phyloP scores from a whole-genome alignment of 2,113 vertebrate genomes.

The Chaetops frenatus region DNA sequence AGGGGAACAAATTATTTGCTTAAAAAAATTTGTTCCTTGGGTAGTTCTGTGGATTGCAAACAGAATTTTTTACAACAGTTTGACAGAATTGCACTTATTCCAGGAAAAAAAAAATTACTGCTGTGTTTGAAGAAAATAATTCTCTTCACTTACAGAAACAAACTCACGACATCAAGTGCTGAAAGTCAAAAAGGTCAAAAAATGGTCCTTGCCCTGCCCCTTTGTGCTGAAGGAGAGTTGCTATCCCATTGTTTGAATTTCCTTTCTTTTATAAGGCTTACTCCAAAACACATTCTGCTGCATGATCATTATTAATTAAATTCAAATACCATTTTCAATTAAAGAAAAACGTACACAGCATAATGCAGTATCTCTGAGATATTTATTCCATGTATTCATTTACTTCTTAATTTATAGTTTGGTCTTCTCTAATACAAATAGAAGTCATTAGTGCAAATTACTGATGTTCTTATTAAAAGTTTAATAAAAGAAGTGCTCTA shows the following conservation, averaged over 20 bases:
- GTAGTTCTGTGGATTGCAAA: not conserved
- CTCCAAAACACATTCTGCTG: not conserved
- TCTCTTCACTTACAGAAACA: not conserved
- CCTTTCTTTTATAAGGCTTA: not conserved
- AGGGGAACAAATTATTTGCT: not conserved
- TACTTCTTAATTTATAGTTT: not conserved
- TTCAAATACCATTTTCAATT: constrained; percentile 6
- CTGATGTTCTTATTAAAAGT: constrained; percentile 13
- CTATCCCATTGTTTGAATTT: not conserved
- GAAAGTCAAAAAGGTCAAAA: not conserved
- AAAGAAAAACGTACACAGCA: not conserved
- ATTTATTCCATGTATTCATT: not conserved
- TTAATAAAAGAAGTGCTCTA: not conserved
- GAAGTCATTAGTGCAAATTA: constrained; percentile 12
- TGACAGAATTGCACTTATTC: not conserved
- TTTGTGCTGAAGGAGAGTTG: not conserved
- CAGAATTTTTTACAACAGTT: not conserved
- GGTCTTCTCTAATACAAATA: not conserved
- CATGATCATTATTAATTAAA: not conserved
- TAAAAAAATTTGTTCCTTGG: not conserved
- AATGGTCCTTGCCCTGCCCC: not conserved
- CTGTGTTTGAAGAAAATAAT: not conserved
- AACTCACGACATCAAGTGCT: not conserved
- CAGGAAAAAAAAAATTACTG: not conserved
- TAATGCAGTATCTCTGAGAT: not conserved